A percentile compares a stretch with the other conserved stretches of the same genome.
phyloP scores from a whole-genome alignment of 2,113 vertebrate species.

The Chauna torquata region DNA sequence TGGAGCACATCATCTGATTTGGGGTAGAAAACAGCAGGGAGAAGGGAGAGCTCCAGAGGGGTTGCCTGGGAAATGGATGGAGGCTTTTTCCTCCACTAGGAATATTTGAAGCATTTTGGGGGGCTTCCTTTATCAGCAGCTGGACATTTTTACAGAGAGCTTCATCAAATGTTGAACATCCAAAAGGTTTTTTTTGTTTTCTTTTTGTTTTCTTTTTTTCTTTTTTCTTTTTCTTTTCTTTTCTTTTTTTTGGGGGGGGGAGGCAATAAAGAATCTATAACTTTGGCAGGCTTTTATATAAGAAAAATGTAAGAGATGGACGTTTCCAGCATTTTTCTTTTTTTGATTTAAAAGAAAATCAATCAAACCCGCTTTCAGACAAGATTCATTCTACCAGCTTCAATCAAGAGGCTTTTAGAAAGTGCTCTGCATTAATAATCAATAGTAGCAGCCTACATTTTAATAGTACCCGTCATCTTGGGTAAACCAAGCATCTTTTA shows the following conservation, averaged over 20 bases:
- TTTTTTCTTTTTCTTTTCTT: neutral
- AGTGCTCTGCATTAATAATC: conserved; percentile 33
- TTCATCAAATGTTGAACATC: neutral
- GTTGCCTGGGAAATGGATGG: neutral
- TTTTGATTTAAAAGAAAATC: conserved; percentile 49
- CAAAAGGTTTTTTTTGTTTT: neutral
- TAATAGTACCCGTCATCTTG: neutral
- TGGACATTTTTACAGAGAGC: neutral
- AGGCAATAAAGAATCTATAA: neutral
- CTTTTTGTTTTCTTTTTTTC: neutral
- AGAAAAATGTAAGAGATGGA: neutral
- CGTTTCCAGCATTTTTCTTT: neutral
- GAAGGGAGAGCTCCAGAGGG: neutral
- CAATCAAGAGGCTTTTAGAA: conserved; percentile 29
- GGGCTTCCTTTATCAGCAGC: neutral
- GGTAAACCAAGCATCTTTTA: neutral
- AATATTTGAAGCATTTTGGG: neutral
- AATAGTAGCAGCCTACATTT: conserved; percentile 38
- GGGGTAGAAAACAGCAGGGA: neutral
- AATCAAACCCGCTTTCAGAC: conserved; percentile 2
- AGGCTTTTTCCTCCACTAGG: neutral
- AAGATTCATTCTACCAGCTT: conserved; percentile 7
- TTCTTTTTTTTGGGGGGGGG: neutral
- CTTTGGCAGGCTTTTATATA: neutral
- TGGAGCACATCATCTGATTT: neutral